Base-by-base conservation (phyloP, 2,113 vertebrate species). In the Alectura lathami region DNA sequence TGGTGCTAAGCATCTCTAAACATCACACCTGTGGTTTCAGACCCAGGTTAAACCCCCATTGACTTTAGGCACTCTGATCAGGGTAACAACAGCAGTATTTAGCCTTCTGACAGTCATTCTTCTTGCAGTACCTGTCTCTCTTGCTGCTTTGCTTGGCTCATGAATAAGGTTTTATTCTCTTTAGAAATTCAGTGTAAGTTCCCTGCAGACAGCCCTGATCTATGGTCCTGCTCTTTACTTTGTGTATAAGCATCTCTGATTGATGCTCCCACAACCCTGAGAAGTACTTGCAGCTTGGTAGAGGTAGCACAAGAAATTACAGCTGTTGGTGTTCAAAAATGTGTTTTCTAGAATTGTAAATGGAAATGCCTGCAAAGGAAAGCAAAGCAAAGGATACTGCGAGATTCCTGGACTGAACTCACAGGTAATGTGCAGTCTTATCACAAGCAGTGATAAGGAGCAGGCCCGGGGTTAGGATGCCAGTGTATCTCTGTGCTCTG, bases 1-100 rank as follows among this genome's bases (percentile, higher is more conserved):
- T 96, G 67, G 30, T 82, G 30, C 67, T 84, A 10, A 92, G n/a
- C 66, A 45, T 62, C 82, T 88, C 79, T 90, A 76, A 94, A 95
- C 15, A 59, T 36, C 3, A 0, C 27, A 22, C 57, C 32, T 77
- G 59, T 77, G n/a, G 21, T 83, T 85, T 89, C 51, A 86, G 60
- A 29, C 27, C 10, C 54, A 21, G 51, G 51, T 83, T 91, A 93
- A 93, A 84, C 53, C 23, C 38, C 73, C 9, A 3, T 12, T 94
- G 67, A 42, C 63, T 94, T 86, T 47, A 62, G 20, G 30, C 29
- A 17, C 47, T 78, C 23, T 77, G 69, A 50, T 91, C 59, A 60
- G 67, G 34, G 15, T 43, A 45, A 81, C 5, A 6, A 43, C 27
- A 85, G 42, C 51, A 81, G n/a, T 77, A n/a, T 80, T 95, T 92